phyloP scores from a whole-genome alignment of 2,888 invertebrate genomes.

The Machimus atricapillus region DNA sequence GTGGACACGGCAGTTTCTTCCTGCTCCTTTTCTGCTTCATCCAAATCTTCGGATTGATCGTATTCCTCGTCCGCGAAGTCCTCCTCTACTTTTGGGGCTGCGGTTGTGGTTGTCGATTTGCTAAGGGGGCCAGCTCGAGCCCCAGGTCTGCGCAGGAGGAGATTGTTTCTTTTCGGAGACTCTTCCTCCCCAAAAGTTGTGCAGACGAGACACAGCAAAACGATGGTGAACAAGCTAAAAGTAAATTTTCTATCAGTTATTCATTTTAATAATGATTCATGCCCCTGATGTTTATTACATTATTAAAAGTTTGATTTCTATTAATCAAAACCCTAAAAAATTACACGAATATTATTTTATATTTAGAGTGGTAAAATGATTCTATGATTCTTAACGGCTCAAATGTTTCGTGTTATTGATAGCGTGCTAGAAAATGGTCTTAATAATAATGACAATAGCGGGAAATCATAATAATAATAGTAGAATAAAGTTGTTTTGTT shows the following conservation, averaged over 20 bases:
- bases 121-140: constrained; percentile 29
- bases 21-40: constrained; percentile 64
- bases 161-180: constrained; percentile 53
- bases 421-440: too few relatives aligned
- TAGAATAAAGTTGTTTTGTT: too few relatives aligned
- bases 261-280: too few relatives aligned
- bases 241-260: background rate
- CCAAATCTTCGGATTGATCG: constrained; percentile 62
- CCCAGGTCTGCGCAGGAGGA: constrained; percentile 49
- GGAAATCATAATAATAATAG: too few relatives aligned
- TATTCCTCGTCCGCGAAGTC: constrained; percentile 65
- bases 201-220: constrained; percentile 53
- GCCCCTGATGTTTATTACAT: too few relatives aligned
- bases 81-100: constrained; percentile 53
- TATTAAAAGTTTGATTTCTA: too few relatives aligned
- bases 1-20: constrained; percentile 61
- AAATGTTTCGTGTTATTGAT: too few relatives aligned
- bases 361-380: too few relatives aligned
- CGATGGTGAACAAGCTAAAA: constrained; percentile 10
- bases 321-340: too few relatives aligned
- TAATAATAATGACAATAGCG: too few relatives aligned
- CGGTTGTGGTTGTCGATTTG: constrained; percentile 56
- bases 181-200: constrained; percentile 52
- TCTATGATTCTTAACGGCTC: too few relatives aligned
- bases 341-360: too few relatives aligned